Percentiles rank a stretch among this genome's conserved stretches.
phyloP scores from a whole-genome alignment of 2,113 vertebrate genomes.

The Sardina pilchardus region DNA sequence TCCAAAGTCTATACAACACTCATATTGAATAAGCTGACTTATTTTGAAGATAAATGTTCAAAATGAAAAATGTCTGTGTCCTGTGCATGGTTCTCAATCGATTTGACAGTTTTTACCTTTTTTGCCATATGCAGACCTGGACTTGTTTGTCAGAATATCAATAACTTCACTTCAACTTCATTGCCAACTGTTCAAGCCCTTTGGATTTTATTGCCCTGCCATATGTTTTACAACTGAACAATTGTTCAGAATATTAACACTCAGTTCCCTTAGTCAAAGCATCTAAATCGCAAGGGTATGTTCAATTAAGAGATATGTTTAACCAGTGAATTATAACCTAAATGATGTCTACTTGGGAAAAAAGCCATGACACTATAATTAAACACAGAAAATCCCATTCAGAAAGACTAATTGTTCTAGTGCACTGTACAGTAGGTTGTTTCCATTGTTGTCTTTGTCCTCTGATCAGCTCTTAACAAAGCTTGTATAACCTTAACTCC shows the following conservation, averaged over 20 bases:
- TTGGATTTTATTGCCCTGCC: not conserved
- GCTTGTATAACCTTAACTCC: not conserved
- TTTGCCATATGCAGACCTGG: too few species aligned
- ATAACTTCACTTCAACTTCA: not conserved
- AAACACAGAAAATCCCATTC: not conserved
- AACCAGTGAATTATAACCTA: not conserved
- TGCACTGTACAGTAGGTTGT: too few species aligned
- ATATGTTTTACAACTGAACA: not conserved
- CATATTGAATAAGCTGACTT: too few species aligned
- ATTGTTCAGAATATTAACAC: not conserved
- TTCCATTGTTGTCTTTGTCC: not conserved
- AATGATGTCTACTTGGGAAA: not conserved
- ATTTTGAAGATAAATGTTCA: too few species aligned
- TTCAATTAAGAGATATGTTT: not conserved
- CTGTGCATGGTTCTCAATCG: not conserved
- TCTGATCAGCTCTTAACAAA: not conserved
- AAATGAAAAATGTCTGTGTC: not conserved
- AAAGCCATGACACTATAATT: not conserved
- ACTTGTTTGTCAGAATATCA: not conserved
- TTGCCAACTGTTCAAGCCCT: not conserved
- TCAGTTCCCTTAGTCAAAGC: too few species aligned
- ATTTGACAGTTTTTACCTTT: not conserved
- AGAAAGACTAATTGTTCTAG: not conserved
- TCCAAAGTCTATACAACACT: too few species aligned
- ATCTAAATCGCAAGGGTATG: too few species aligned